Base-by-base conservation (phyloP, 1,140 invertebrate species). In the Apocrypta bakeri region DNA sequence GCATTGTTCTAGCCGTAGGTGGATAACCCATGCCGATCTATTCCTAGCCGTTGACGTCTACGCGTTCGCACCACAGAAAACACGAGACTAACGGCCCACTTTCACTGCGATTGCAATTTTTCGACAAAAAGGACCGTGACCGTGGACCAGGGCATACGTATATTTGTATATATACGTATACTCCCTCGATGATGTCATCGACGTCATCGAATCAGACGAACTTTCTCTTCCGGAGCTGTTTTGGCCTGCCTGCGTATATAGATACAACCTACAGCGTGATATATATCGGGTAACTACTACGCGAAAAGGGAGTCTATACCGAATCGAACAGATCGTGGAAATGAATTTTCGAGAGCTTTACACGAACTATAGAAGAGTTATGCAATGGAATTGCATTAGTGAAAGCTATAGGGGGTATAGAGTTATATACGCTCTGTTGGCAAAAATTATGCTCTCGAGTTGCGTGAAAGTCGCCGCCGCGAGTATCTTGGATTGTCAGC, bases 21-120 rank as follows among this genome's bases (percentile, higher is more conserved):
- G 77, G 12, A 33, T n/a, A 75, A 76, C 1, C 21, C 14, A 14
- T n/a, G 40, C 24, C 21, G 17, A 71, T 56, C 42, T 79, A 37
- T 56, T 61, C 25, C 21, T 25, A 48, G 24, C 3, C 37, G 25
- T 77, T 66, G 75, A 21, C 64, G 33, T 37, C 33, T 4, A 37
- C 2, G 29, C 17, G 76, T 75, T 69, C 25, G 0, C 25, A 0
- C 14, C 1, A 0, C 27, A 40, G 40, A 37, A 69, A 72, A 72
- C 69, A 3, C 12, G 29, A 64, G 27, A 66, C 33, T 37, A 37
- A 4, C 33, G 68, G 56, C 40, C 63, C 72, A 81, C 79, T 81
- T 81, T 80, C 79, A 80, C 79, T 80, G 42, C 24, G 31, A 37
- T 63, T 24, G 78, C 29, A 56, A 61, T 73, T 40, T 73, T 80